phyloP scores from a whole-genome alignment of 2,797 vertebrate genomes.

The Morelia viridis region DNA sequence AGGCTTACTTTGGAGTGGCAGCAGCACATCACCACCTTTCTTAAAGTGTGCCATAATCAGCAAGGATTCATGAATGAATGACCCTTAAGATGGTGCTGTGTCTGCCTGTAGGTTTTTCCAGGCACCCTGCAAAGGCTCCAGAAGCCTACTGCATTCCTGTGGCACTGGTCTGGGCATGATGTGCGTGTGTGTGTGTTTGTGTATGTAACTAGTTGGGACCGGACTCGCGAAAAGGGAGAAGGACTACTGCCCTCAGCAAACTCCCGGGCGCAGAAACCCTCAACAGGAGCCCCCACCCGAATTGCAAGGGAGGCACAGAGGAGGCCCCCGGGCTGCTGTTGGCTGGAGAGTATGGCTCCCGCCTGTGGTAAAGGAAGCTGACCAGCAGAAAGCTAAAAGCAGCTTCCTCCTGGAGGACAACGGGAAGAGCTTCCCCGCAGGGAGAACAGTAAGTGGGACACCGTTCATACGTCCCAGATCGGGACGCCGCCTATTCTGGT shows the following conservation, averaged over 20 bases:
- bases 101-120: background rate
- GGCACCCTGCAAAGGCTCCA: background rate
- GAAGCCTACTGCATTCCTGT: background rate
- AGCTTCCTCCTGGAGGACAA: background rate
- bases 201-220: background rate
- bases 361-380: background rate
- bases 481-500: background rate
- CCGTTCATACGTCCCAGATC: background rate
- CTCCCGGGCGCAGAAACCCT: background rate
- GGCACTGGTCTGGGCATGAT: background rate
- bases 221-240: background rate
- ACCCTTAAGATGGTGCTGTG: background rate
- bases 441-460: background rate
- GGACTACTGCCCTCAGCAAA: background rate
- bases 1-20: slow-evolving; percentile 14
- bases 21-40: background rate
- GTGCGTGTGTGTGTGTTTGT: background rate
- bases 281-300: background rate
- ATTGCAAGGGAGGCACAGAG: background rate
- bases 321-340: too few species aligned
- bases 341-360: background rate
- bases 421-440: too few species aligned
- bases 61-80: slow-evolving; percentile 28
- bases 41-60: slow-evolving; percentile 19
- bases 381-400: background rate